Conservation (phyloP, 2,797 vertebrate species). For the Psittacula derbiana region DNA sequence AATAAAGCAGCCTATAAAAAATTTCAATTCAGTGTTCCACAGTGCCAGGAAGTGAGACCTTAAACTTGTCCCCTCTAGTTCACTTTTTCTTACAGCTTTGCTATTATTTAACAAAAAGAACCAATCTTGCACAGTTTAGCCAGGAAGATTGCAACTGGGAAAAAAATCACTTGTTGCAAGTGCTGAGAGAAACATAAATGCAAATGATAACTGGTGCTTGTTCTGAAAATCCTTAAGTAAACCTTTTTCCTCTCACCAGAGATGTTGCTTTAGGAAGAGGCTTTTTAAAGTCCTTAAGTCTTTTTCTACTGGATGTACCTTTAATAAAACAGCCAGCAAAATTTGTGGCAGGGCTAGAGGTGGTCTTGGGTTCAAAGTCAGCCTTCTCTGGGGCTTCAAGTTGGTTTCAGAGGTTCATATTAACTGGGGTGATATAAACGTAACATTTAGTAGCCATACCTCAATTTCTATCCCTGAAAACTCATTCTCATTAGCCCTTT, state of each 20-base stretch:
- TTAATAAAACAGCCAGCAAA: not conserved
- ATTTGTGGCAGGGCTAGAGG: not conserved
- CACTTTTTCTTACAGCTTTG: not conserved
- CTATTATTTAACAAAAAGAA: not conserved
- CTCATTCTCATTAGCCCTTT: not conserved
- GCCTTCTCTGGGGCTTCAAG: not conserved
- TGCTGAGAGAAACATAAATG: not conserved
- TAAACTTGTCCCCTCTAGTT: not conserved
- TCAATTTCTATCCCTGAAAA: not conserved
- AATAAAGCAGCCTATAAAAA: not conserved
- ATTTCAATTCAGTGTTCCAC: not conserved
- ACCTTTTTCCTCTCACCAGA: not conserved
- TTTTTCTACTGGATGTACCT: not conserved
- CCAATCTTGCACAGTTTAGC: not conserved
- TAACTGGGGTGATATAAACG: not conserved
- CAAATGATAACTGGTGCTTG: not conserved
- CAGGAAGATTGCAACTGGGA: not conserved
- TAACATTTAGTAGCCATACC: not conserved
- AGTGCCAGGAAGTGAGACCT: not conserved
- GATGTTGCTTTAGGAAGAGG: not conserved
- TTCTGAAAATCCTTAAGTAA: not conserved
- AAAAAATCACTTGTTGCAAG: not conserved
- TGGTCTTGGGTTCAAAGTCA: not conserved
- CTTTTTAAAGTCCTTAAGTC: not conserved
- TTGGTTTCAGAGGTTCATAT: not conserved